These are phyloP conservation scores for Tetragonisca angustula DNA, from an alignment of 2,888 invertebrate genomes.

Conservation along the genomic window DNA sequence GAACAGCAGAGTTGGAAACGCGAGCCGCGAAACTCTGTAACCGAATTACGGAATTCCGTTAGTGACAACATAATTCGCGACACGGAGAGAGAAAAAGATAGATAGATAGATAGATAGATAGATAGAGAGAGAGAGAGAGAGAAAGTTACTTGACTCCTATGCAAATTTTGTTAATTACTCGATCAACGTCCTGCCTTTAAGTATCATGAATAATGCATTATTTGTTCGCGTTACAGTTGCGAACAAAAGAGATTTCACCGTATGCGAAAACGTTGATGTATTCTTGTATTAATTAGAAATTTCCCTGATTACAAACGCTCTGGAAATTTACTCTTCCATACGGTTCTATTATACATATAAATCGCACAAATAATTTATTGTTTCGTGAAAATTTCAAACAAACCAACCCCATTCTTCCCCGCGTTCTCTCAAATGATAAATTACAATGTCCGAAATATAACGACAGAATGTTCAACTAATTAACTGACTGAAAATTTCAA, in stretches of 20 bases:
- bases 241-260: background rate
- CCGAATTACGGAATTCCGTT: background rate
- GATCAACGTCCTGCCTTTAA: background rate
- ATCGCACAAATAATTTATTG: too few species aligned
- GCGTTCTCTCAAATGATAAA: too few species aligned
- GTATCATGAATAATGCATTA: background rate
- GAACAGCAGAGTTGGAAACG: slow-evolving; percentile 35
- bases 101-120: background rate
- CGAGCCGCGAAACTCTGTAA: slow-evolving; percentile 7
- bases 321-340: too few species aligned
- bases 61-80: background rate
- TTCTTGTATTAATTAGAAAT: too few species aligned
- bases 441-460: too few species aligned
- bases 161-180: background rate
- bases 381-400: too few species aligned
- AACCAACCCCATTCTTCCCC: too few species aligned
- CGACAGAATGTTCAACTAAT: too few species aligned
- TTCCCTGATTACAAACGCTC: too few species aligned
- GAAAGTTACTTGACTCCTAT: background rate
- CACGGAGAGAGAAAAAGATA: background rate
- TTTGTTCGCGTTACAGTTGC: background rate
- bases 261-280: too few species aligned
- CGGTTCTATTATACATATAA: too few species aligned
- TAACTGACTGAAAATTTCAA: too few species aligned
- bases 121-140: background rate